Percentiles rank a stretch among this genome's conserved stretches.
These are phyloP conservation scores for Hypotaenidia philippensis DNA, from an alignment of 2,797 vertebrate genomes.

Conservation along the genomic window DNA sequence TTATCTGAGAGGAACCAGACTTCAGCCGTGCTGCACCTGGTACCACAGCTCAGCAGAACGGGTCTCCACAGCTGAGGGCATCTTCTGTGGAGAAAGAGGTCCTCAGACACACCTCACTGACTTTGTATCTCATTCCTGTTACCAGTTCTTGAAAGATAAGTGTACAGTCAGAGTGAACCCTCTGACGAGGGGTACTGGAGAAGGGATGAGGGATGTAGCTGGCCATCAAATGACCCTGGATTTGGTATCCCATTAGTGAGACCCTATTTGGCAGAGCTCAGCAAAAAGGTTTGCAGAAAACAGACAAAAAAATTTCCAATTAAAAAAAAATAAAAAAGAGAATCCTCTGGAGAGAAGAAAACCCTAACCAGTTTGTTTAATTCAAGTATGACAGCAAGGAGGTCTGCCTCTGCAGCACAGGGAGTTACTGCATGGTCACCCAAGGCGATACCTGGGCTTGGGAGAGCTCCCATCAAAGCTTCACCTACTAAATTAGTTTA, in stretches of 20 bases:
- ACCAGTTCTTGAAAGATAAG: neutral
- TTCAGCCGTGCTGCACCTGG: neutral
- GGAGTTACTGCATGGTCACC: neutral
- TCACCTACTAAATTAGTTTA: slow-evolving; percentile 20
- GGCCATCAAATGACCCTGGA: neutral
- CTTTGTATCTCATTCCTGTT: neutral
- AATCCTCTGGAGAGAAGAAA: neutral
- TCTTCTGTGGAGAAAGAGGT: neutral
- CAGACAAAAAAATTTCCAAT: neutral
- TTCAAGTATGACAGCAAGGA: neutral
- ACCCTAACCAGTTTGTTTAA: neutral
- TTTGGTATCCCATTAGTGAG: neutral
- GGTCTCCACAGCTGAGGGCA: neutral
- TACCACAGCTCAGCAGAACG: rapidly evolving
- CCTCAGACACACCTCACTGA: neutral
- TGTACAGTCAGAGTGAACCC: neutral
- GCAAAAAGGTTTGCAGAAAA: neutral
- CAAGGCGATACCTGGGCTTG: neutral
- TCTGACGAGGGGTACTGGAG: neutral
- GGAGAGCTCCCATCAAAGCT: neutral
- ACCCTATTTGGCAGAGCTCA: neutral
- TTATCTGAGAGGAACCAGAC: neutral
- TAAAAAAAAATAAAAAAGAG: neutral
- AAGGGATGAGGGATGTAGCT: neutral
- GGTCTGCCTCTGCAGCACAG: neutral